phyloP scores from a whole-genome alignment of 2,113 vertebrate genomes.

The Ploceus nigricollis region DNA sequence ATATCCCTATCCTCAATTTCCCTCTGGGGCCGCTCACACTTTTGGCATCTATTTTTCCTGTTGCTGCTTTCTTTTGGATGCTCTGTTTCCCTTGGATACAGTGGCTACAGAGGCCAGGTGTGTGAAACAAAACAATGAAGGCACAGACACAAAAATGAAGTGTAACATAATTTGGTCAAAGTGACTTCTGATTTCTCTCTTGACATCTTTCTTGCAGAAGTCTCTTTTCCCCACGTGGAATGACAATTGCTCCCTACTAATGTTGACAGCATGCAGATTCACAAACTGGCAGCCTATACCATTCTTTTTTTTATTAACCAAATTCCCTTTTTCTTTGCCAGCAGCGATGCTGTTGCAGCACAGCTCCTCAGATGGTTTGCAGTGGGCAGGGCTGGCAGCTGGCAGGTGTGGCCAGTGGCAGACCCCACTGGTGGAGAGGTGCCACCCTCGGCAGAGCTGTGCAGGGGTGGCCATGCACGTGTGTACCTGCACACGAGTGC shows the following conservation, averaged over 20 bases:
- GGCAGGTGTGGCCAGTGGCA: neutral
- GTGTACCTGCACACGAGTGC: rapidly evolving
- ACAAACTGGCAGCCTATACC: neutral
- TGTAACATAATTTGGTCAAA: neutral
- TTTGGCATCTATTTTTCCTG: neutral
- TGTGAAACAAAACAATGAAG: neutral
- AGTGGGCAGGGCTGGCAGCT: neutral
- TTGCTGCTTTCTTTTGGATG: neutral
- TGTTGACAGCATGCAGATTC: neutral
- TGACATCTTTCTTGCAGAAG: neutral
- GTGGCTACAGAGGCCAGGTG: neutral
- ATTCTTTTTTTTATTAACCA: neutral
- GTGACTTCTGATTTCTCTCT: neutral
- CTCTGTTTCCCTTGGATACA: neutral
- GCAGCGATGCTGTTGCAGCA: rapidly evolving
- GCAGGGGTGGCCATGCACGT: neutral
- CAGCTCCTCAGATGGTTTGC: rapidly evolving
- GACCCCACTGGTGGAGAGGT: neutral
- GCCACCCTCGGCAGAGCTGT: neutral
- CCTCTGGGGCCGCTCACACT: neutral
- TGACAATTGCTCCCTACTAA: neutral
- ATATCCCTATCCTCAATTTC: neutral
- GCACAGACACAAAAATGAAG: neutral
- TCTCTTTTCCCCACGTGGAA: neutral
- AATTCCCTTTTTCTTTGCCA: neutral